Percentiles rank a stretch among this genome's conserved stretches.
These are phyloP conservation scores for Limosa lapponica DNA, from an alignment of 2,797 vertebrate genomes.

Conservation along the genomic window DNA sequence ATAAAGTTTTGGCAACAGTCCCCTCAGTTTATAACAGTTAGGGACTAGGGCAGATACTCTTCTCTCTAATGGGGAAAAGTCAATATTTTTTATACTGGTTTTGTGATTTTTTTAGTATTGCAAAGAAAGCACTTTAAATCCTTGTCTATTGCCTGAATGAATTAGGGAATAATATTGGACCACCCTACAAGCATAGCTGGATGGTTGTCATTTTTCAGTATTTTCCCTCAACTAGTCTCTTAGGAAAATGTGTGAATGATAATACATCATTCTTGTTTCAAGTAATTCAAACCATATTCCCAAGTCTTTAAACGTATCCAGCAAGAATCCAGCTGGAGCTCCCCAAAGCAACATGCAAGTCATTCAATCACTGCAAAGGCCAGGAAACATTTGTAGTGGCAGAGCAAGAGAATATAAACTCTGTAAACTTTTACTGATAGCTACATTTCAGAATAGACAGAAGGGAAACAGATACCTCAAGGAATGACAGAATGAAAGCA, in stretches of 20 bases:
- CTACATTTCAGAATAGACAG: neutral
- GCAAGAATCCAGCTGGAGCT: conserved; percentile 2
- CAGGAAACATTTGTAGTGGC: neutral
- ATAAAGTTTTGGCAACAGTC: neutral
- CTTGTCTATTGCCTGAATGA: conserved; percentile 3
- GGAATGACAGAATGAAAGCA: neutral
- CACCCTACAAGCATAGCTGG: conserved; percentile 28
- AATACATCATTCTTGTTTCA: conserved; percentile 48
- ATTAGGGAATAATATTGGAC: conserved; percentile 21
- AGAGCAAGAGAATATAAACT: neutral
- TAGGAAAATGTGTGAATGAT: conserved; percentile 14
- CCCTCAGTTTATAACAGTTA: neutral
- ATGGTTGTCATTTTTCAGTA: neutral
- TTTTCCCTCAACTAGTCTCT: conserved; percentile 23
- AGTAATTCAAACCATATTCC: conserved; percentile 58
- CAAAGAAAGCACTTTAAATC: conserved; percentile 33
- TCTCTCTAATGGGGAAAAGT: neutral
- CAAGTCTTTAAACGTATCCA: conserved; percentile 9
- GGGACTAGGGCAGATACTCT: neutral
- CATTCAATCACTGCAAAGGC: neutral
- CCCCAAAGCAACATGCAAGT: conserved; percentile 31
- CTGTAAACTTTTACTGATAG: neutral
- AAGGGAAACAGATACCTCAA: neutral
- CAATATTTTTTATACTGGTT: conserved; percentile 31
- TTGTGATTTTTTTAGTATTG: neutral